phyloP scores from a whole-genome alignment of 2,888 invertebrate species.

The Teleogryllus oceanicus region DNA sequence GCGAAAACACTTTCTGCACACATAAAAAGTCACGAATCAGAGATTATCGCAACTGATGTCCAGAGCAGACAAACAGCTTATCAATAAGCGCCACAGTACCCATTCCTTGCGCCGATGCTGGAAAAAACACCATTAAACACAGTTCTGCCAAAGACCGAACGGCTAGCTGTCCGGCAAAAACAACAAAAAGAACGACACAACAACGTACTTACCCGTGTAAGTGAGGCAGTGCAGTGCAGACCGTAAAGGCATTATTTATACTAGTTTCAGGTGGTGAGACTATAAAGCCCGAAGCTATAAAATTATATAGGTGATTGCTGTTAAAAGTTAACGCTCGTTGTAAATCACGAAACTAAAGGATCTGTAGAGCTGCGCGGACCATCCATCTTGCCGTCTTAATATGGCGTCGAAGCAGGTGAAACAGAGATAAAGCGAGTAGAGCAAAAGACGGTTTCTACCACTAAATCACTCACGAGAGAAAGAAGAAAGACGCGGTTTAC shows the following conservation, averaged over 20 bases:
- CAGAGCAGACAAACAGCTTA: too few relatives aligned
- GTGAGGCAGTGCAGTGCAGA: neutral
- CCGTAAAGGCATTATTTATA: conserved; percentile 18
- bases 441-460: neutral
- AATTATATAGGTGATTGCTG: conserved; percentile 7
- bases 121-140: too few relatives aligned
- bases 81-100: too few relatives aligned
- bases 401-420: conserved; percentile 7
- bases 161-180: neutral
- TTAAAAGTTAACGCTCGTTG: neutral
- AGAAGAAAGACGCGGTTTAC: neutral
- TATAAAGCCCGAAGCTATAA: neutral
- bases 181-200: neutral
- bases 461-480: neutral
- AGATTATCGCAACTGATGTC: too few relatives aligned
- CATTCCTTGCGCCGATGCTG: too few relatives aligned
- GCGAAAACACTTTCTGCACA: too few relatives aligned
- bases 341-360: conserved; percentile 1
- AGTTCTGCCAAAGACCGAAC: neutral
- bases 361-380: neutral
- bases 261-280: conserved; percentile 7
- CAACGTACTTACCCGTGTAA: neutral
- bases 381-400: conserved; percentile 9
- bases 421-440: neutral
- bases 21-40: too few relatives aligned